These are phyloP conservation scores for Perizoma flavofasciatum DNA, from an alignment of 2,888 invertebrate species.

Conservation along the genomic window DNA sequence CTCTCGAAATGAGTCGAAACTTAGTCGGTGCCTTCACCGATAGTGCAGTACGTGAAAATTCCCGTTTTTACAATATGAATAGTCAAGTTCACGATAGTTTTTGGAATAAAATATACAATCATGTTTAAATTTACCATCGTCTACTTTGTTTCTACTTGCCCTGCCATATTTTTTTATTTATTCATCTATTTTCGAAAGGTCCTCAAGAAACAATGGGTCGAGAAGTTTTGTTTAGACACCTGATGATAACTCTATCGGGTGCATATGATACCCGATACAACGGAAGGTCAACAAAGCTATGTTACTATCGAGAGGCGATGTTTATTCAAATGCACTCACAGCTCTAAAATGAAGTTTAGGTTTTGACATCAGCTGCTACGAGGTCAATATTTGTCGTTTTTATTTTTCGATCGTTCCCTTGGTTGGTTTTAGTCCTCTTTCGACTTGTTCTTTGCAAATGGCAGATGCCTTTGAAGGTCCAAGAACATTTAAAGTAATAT, in stretches of 20 bases:
- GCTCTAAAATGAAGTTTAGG: conserved; percentile 67
- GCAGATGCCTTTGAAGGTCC: conserved; percentile 33
- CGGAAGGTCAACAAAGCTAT: conserved; percentile 75
- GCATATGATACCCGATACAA: conserved; percentile 69
- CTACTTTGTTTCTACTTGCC: conserved; percentile 26
- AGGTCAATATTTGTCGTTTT: conserved; percentile 80
- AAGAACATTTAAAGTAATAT: conserved; percentile 45
- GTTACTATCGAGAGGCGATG: conserved; percentile 73
- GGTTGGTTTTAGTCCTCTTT: conserved; percentile 53
- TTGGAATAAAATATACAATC: conserved; percentile 23
- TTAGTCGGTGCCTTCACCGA: no score
- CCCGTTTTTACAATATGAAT: no score
- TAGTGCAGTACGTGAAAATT: no score
- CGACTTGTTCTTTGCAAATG: conserved; percentile 45
- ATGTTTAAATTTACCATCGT: conserved; percentile 11
- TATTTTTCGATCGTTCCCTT: conserved; percentile 61
- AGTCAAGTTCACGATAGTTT: no score
- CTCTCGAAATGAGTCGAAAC: no score
- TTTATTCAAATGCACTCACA: conserved; percentile 81
- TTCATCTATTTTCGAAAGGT: conserved; percentile 29
- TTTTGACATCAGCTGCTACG: conserved; percentile 78
- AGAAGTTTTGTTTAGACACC: conserved; percentile 63
- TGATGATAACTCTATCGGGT: conserved; percentile 71
- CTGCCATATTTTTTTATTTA: conserved; percentile 21
- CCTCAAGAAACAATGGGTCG: conserved; percentile 32